Percentiles rank a stretch among this genome's conserved stretches.
Conservation (phyloP, 2,888 invertebrate species). For the Strigamia maritima region DNA sequence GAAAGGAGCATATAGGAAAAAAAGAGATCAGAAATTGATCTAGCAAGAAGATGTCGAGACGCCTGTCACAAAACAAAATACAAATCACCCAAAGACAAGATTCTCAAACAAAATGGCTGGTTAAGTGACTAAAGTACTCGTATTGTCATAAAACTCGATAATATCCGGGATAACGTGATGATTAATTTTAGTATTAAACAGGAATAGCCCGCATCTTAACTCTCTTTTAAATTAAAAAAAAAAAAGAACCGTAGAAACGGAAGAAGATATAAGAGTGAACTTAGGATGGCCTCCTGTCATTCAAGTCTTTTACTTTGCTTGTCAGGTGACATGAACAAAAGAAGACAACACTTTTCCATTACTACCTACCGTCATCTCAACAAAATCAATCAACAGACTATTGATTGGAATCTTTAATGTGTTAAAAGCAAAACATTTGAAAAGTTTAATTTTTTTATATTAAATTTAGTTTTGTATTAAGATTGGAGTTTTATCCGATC, state of each 20-base stretch:
- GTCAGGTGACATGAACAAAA: conserved; percentile 29
- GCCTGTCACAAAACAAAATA: conserved; percentile 24
- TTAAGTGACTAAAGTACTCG: not conserved
- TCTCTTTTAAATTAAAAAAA: not conserved
- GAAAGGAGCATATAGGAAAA: not conserved
- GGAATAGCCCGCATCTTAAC: not conserved
- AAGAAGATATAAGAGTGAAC: not conserved
- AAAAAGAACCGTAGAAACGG: not conserved
- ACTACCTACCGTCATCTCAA: not conserved
- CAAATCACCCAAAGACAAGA: conserved; percentile 25
- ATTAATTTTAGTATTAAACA: not conserved
- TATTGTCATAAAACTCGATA: not conserved
- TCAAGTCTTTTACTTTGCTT: conserved; percentile 26
- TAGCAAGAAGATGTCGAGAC: conserved; percentile 17
- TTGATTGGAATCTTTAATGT: not conserved
- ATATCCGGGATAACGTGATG: not conserved
- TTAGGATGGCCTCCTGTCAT: conserved; percentile 20
- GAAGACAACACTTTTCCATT: conserved; percentile 29
- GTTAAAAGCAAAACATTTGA: not conserved
- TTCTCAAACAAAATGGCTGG: not conserved
- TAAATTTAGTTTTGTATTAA: too few relatives aligned
- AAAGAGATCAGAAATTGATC: conserved; percentile 24
- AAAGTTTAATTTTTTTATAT: not conserved
- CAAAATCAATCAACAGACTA: conserved; percentile 16
- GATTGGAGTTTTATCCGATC: too few relatives aligned